Evolutionary conservation across 2,888 invertebrate genomes (phyloP), one percentile per base, ranked within the genome.

Genomic region (Tricholauxania praeusta): DNA sequence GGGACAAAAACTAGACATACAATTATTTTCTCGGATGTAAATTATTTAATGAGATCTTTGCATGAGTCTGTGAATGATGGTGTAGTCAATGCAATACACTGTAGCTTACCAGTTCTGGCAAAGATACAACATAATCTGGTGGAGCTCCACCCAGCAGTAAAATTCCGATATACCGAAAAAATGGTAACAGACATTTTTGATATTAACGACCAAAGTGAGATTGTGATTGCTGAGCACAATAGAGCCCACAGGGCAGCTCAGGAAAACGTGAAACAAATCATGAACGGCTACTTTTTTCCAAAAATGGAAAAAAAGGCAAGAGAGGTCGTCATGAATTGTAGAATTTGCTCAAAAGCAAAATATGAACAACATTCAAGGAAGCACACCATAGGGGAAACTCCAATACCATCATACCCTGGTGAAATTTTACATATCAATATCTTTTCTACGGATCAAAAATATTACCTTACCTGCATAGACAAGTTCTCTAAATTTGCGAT

Each of bases 401-500:
- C 4, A 53, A 64, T 32, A 76, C 75, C 17, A 73, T 69, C 52
- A 75, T 77, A 49, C 75, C 73, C 8, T 70, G 71, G 22, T 72
- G 71, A 76, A 39, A 72, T 73, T 14, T 32, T 75, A 1, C 74
- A 76, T 47, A 39, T 71, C 17, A 75, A 79, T 48, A 79, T 79
- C 19, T 77, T 75, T 62, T 76, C 68, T 2, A 78, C 78, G 15
- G 72, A 75, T 47, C 39, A 48, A 60, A 79, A 72, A 69, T 63
- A 60, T 32, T 79, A 79, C 39, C 28, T 28, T 28, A 28, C 28
- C 28, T 28, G 28, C 28, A 28, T 28, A 28, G 28, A 28, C 28
- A 28, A 78, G 67, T 77, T 78, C 57, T 79, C 76, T 19, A 78
- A 77, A 74, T 78, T 79, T 53, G 72, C 74, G 10, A 62, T 80